Evolutionary conservation across 2,113 vertebrate genomes (phyloP), one percentile per base, ranked within the genome.

Genomic region (Mus musculus): DNA sequence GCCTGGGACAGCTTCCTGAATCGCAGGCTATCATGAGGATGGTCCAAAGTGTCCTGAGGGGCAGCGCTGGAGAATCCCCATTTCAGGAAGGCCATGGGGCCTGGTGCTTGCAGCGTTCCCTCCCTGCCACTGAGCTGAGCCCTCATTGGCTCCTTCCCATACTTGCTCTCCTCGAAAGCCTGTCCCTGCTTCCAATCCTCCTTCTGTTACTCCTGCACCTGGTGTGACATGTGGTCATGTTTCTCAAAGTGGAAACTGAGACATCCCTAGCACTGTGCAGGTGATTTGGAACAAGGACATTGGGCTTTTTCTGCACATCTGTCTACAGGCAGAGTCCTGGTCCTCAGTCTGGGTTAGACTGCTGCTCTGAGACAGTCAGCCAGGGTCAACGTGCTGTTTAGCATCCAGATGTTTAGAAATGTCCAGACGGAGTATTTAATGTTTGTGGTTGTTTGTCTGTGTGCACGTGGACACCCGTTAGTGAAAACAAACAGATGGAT

Each of bases 371-470:
- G 81, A 77, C 24, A 26, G 7, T 16, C 36, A 56, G 75, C 16
- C 46, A 28, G 56, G 94, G 75, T 96, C 90, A 92, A 5, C 0
- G 0, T 0, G 22, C 76, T 67, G 71, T 33, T 89, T 88, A 42
- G 52, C 33, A 61, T 67, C 88, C 88, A 88, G 93, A 96, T 96
- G 91, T 94, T 75, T 63, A 28, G 89, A 80, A 90, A 71, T 20
- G 63, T 95, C 95, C 95, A 96, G 90, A 94, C 73, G 88, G 95
- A 39, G 52, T 49, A 67, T 76, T 85, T 39, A 73, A 67, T 46
- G 39, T 85, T 77, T 72, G n/a, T 39, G 59, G 95, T 76, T 92
- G 84, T 81, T 95, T 89, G 17, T 80, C 94, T 90, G 69, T 46
- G 65, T 85, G 65, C 59, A 80, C 56, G 16, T 76, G 92, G 92